A percentile compares a stretch with the other conserved stretches of the same genome.
Evolutionary conservation across 2,113 vertebrate genomes (phyloP).

Genomic region (Lasiurus cinereus): DNA sequence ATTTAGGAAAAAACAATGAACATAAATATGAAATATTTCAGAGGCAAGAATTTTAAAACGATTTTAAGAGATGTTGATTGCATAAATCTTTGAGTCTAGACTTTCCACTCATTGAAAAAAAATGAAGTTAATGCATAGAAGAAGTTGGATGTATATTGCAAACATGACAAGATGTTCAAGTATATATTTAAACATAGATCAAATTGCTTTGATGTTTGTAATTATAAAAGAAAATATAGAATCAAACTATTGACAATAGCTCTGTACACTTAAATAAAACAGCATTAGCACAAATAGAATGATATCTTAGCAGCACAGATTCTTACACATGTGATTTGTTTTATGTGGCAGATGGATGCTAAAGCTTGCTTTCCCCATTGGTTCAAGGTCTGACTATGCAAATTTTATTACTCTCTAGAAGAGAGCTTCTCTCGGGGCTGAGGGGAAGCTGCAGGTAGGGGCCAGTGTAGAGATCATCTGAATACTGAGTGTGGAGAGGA

Average conservation of each 20-base stretch:
- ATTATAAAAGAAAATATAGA: constrained; percentile 64
- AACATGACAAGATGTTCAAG: constrained; percentile 14
- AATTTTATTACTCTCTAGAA: background rate
- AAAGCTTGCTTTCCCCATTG: background rate
- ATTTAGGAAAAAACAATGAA: background rate
- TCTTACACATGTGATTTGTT: background rate
- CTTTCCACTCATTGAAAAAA: background rate
- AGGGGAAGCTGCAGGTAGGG: background rate
- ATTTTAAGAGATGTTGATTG: background rate
- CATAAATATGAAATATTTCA: background rate
- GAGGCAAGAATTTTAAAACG: background rate
- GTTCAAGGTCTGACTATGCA: background rate
- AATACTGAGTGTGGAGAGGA: background rate
- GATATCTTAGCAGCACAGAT: constrained; percentile 61
- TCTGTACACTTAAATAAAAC: background rate
- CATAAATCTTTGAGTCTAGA: background rate
- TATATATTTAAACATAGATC: constrained; percentile 59
- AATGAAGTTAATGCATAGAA: constrained; percentile 3
- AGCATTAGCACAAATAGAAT: constrained; percentile 4
- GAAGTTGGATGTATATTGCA: constrained; percentile 24
- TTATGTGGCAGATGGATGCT: background rate
- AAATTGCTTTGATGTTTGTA: constrained; percentile 48
- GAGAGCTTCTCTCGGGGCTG: background rate
- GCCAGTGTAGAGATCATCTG: fast-evolving
- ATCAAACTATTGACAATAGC: constrained; percentile 12